Evolutionary conservation across 2,113 vertebrate genomes (phyloP).

Genomic region (Prionailurus bengalensis): DNA sequence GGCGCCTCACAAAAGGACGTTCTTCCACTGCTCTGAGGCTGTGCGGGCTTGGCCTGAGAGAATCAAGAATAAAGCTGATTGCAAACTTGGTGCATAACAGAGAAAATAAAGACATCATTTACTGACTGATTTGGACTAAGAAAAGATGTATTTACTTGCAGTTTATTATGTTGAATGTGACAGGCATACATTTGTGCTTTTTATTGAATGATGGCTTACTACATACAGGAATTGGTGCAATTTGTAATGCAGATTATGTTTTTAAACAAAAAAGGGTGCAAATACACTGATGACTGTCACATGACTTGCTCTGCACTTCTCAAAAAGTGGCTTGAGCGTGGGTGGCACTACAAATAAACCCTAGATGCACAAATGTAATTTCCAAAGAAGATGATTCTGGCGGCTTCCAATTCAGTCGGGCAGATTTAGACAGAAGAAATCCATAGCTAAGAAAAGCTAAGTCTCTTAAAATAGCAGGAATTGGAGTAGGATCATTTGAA

Average conservation of each 20-base stretch:
- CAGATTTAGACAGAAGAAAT: slow-evolving; percentile 85
- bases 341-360: slow-evolving; percentile 81
- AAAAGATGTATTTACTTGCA: slow-evolving; percentile 86
- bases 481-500: slow-evolving; percentile 79
- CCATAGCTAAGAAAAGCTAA: slow-evolving; percentile 83
- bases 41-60: slow-evolving; percentile 76
- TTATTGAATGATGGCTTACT: slow-evolving; percentile 86
- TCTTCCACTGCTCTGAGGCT: slow-evolving; percentile 48
- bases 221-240: slow-evolving; percentile 83
- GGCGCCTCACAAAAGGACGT: slow-evolving; percentile 15
- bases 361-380: slow-evolving; percentile 83
- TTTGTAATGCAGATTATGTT: slow-evolving; percentile 87
- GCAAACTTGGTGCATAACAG: slow-evolving; percentile 82
- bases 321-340: slow-evolving; percentile 83
- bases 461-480: slow-evolving; percentile 82
- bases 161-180: slow-evolving; percentile 85
- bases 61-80: slow-evolving; percentile 83
- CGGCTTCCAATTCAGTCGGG: slow-evolving; percentile 82
- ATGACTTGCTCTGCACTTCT: slow-evolving; percentile 80
- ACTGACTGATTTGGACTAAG: slow-evolving; percentile 84
- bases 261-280: slow-evolving; percentile 86
- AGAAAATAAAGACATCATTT: slow-evolving; percentile 85
- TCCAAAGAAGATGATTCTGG: slow-evolving; percentile 82
- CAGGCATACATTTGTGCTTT: slow-evolving; percentile 86
- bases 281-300: slow-evolving; percentile 85